phyloP scores from a whole-genome alignment of 2,113 vertebrate genomes.

The Cheilinus undulatus region DNA sequence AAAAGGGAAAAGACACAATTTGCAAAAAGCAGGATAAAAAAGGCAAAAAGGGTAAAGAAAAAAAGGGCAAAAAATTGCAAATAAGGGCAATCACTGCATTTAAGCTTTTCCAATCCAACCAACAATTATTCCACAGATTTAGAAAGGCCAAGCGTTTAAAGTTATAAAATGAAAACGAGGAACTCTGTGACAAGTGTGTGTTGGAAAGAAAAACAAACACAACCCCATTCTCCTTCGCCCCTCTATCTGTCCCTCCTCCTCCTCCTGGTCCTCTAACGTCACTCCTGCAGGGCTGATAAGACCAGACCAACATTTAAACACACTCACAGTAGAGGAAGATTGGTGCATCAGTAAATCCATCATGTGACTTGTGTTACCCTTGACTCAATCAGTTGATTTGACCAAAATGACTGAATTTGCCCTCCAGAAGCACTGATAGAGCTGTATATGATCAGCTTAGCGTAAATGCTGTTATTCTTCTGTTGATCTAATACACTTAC shows the following conservation, averaged over 20 bases:
- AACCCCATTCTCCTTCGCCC: constrained; percentile 2
- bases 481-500: too few species aligned
- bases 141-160: too few species aligned
- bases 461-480: too few species aligned
- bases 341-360: constrained; percentile 42
- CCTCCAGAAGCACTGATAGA: constrained; percentile 35
- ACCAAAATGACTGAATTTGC: constrained; percentile 29
- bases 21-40: too few species aligned
- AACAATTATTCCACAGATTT: too few species aligned
- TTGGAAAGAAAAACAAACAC: constrained; percentile 40
- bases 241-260: constrained; percentile 9
- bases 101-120: too few species aligned
- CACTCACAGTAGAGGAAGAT: too few species aligned
- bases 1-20: too few species aligned
- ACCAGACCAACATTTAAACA: constrained; percentile 14
- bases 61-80: too few species aligned
- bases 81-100: too few species aligned
- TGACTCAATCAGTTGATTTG: constrained; percentile 34
- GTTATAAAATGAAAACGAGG: constrained; percentile 46
- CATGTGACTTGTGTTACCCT: constrained; percentile 26
- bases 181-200: constrained; percentile 36
- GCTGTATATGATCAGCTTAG: too few species aligned
- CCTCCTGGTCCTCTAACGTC: constrained; percentile 57
- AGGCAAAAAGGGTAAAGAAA: too few species aligned
- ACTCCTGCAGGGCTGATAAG: constrained; percentile 71